A percentile compares a stretch with the other conserved stretches of the same genome.
These are phyloP conservation scores for Chionoecetes opilio DNA, from an alignment of 1,140 invertebrate genomes.

Conservation along the genomic window DNA sequence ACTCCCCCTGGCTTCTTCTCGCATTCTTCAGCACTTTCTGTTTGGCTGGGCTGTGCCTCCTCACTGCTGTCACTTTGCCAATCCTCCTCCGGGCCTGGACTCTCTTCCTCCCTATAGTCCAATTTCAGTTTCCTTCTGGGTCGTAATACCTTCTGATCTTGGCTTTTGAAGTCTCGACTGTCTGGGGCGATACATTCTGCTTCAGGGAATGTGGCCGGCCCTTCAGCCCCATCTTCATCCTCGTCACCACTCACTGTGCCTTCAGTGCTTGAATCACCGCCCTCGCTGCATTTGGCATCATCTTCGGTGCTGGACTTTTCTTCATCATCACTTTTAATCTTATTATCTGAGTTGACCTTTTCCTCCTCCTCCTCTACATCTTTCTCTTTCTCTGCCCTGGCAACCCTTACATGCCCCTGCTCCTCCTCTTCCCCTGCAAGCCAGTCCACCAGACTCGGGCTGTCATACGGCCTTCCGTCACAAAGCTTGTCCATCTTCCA, in stretches of 20 bases:
- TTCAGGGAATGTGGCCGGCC: background rate
- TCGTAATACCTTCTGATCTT: background rate
- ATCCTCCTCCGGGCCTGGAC: background rate
- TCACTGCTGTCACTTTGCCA: slow-evolving; percentile 47
- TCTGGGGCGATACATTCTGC: background rate
- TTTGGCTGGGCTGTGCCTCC: background rate
- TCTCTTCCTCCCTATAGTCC: background rate
- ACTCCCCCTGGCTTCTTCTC: background rate
- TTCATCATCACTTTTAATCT: slow-evolving; percentile 29
- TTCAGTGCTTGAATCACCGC: background rate
- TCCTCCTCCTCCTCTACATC: slow-evolving; percentile 37
- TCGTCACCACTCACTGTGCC: background rate
- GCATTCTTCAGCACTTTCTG: slow-evolving; percentile 44
- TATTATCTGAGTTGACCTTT: slow-evolving; percentile 44
- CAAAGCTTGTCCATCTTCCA: slow-evolving; percentile 47
- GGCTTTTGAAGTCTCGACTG: background rate
- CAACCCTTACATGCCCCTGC: background rate
- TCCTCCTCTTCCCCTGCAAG: background rate
- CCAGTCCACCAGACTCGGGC: slow-evolving; percentile 32
- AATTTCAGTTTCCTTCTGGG: background rate
- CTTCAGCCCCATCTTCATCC: background rate
- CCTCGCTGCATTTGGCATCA: background rate
- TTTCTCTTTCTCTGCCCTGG: background rate
- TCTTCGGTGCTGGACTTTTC: slow-evolving; percentile 37
- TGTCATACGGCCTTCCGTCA: background rate